Conservation (phyloP, 1,140 invertebrate genomes). For the Helicoverpa zea region DNA sequence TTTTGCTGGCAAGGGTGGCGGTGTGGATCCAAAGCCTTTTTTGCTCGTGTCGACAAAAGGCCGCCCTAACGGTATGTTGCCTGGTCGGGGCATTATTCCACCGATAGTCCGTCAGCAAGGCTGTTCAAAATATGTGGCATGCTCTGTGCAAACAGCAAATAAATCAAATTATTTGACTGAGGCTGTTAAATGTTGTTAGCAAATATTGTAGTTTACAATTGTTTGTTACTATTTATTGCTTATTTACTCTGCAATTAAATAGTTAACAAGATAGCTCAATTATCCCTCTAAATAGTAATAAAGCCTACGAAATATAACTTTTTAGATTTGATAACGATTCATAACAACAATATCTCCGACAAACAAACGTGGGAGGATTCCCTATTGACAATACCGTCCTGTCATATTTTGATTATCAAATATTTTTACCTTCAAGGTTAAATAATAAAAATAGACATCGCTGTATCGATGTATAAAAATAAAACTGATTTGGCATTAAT, state of each 20-base stretch:
- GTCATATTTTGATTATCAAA: background rate
- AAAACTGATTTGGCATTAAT: conserved; percentile 60
- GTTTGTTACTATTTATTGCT: background rate
- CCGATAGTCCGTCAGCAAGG: conserved; percentile 19
- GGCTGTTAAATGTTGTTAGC: background rate
- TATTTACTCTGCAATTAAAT: too few relatives aligned
- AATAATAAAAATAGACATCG: conserved; percentile 10
- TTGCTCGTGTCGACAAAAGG: conserved; percentile 75
- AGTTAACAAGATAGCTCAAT: too few relatives aligned
- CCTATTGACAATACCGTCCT: background rate
- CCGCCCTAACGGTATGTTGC: conserved; percentile 75
- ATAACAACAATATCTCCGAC: background rate
- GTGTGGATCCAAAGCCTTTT: conserved; percentile 73
- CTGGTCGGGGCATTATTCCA: conserved; percentile 44
- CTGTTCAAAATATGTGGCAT: conserved; percentile 13
- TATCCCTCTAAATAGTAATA: too few relatives aligned
- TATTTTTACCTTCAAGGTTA: conserved; percentile 14
- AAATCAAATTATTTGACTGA: conserved; percentile 4
- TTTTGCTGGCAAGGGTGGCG: conserved; percentile 78
- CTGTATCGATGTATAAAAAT: conserved; percentile 58
- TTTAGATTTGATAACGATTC: background rate
- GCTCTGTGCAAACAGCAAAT: conserved; percentile 24
- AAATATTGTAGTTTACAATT: conserved; percentile 1
- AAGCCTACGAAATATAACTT: too few relatives aligned
- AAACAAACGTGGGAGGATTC: background rate